Conservation (phyloP, 2,797 vertebrate species). For the Eutrigla gurnardus region DNA sequence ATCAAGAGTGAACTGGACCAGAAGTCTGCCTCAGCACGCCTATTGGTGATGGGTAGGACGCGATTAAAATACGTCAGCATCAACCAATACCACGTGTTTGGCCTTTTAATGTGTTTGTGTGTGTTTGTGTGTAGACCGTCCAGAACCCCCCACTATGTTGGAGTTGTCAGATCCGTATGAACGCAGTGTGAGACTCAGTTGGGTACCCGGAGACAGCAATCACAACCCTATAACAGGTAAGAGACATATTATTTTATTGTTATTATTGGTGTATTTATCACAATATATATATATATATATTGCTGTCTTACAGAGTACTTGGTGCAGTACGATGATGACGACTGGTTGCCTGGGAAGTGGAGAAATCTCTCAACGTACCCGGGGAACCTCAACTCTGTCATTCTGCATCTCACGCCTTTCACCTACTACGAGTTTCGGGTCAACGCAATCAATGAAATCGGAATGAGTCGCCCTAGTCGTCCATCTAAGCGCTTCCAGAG, state of each 20-base stretch:
- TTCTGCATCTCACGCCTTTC: constrained; percentile 91
- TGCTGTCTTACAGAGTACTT: constrained; percentile 86
- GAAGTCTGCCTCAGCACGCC: constrained; percentile 91
- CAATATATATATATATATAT: neutral
- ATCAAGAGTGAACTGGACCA: constrained; percentile 94
- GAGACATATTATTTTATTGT: neutral
- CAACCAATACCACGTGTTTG: neutral
- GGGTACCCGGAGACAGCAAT: constrained; percentile 92
- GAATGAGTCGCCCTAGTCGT: constrained; percentile 91
- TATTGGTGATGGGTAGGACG: constrained; percentile 92
- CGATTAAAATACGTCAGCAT: neutral
- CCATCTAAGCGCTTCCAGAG: constrained; percentile 92
- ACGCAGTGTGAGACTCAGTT: constrained; percentile 91
- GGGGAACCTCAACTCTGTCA: constrained; percentile 90
- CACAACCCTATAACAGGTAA: constrained; percentile 95
- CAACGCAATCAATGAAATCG: constrained; percentile 92
- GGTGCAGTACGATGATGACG: constrained; percentile 95
- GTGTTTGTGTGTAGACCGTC: constrained; percentile 84
- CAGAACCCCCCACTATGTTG: constrained; percentile 90
- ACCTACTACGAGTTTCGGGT: constrained; percentile 96
- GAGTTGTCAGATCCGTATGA: constrained; percentile 93
- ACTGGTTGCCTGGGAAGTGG: constrained; percentile 91
- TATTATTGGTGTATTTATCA: neutral
- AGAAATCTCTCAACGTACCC: constrained; percentile 92
- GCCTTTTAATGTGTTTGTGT: constrained; percentile 18